A percentile compares a stretch with the other conserved stretches of the same genome.
phyloP scores from a whole-genome alignment of 2,113 vertebrate species.

The Silurus asotus region DNA sequence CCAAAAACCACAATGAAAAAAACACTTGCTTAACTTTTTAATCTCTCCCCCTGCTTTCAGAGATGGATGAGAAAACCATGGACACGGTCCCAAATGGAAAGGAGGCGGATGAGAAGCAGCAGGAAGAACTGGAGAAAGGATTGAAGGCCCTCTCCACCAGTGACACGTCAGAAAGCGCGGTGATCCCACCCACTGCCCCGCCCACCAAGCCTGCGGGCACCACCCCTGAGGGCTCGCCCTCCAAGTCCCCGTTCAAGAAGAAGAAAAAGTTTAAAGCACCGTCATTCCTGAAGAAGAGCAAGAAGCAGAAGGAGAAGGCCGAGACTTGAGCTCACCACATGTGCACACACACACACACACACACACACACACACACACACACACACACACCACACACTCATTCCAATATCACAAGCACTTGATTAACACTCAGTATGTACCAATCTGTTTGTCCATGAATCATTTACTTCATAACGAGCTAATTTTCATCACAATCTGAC shows the following conservation, averaged over 20 bases:
- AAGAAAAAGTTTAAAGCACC: slow-evolving; percentile 99
- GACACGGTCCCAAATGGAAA: slow-evolving; percentile 78
- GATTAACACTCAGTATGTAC: slow-evolving; percentile 47
- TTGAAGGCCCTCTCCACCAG: slow-evolving; percentile 79
- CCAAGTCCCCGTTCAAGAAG: slow-evolving; percentile 97
- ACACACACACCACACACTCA: slow-evolving; percentile 35
- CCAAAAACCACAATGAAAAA: neutral
- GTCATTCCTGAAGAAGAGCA: slow-evolving; percentile 95
- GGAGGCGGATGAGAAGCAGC: slow-evolving; percentile 77
- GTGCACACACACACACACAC: slow-evolving; percentile 28
- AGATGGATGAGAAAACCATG: slow-evolving; percentile 64
- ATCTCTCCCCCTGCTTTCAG: neutral
- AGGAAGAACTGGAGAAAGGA: slow-evolving; percentile 76
- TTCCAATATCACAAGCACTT: slow-evolving; percentile 15
- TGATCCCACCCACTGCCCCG: slow-evolving; percentile 70
- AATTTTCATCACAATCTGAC: slow-evolving; percentile 30
- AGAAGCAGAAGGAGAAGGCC: slow-evolving; percentile 92
- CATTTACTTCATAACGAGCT: slow-evolving; percentile 34
- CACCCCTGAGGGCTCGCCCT: slow-evolving; percentile 91
- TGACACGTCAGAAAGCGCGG: slow-evolving; percentile 67
- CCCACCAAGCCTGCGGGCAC: slow-evolving; percentile 71
- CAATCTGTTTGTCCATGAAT: slow-evolving; percentile 31
- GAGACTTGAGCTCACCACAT: slow-evolving; percentile 79
- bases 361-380: slow-evolving; percentile 23
- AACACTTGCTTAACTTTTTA: neutral